Conservation (phyloP, 35 echinoderm and acorn worm genomes). For the Apostichopus californicus region DNA sequence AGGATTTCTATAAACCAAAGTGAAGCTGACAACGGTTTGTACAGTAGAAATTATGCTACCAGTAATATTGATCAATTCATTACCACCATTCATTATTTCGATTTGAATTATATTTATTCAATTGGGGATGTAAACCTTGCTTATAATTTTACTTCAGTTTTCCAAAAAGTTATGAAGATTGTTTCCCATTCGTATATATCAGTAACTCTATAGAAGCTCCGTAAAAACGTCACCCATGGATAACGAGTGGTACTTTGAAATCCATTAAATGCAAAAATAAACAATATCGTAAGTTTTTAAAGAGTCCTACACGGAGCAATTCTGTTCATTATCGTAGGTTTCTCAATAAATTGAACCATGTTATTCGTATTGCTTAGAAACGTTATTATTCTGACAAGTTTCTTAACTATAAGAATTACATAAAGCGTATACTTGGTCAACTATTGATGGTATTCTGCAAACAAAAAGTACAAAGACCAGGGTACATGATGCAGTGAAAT, state of each 20-base stretch:
- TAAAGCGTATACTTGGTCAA: neutral
- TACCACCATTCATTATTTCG: neutral
- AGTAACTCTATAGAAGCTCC: neutral
- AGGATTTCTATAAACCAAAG: neutral
- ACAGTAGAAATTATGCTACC: slow-evolving; percentile 11
- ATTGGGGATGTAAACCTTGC: slow-evolving; percentile 15
- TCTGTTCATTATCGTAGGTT: neutral
- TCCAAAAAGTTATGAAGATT: neutral
- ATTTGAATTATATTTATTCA: neutral
- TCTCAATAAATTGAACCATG: slow-evolving; percentile 22
- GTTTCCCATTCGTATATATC: too few species aligned
- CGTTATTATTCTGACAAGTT: neutral
- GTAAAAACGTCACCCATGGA: neutral
- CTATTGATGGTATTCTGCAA: neutral
- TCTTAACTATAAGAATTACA: neutral
- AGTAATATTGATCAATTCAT: slow-evolving; percentile 18
- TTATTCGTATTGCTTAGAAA: slow-evolving; percentile 38
- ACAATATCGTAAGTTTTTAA: slow-evolving; percentile 4
- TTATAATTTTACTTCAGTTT: neutral
- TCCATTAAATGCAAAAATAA: slow-evolving; percentile 4
- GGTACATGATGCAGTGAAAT: too few species aligned
- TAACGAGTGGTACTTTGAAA: neutral
- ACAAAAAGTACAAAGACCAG: too few species aligned
- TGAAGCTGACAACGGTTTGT: neutral
- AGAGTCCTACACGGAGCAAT: neutral